Percentiles rank a stretch among this genome's conserved stretches.
Evolutionary conservation across 2,113 vertebrate genomes (phyloP).

Genomic region (Syngnathus scovelli): DNA sequence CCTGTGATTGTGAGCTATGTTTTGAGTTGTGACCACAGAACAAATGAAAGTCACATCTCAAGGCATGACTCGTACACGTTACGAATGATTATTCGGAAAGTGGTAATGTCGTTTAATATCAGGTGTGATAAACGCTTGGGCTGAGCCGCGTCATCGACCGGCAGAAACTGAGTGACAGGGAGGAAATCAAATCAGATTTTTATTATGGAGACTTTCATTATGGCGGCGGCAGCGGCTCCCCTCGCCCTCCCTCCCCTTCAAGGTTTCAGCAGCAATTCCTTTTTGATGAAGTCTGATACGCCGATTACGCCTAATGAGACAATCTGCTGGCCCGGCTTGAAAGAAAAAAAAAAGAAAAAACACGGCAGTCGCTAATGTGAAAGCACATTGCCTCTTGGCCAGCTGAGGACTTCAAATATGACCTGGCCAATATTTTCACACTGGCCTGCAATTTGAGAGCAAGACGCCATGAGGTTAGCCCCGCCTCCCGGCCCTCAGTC

Average conservation of each 20-base stretch:
- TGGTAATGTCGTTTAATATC: too few species aligned
- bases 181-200: constrained; percentile 25
- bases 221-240: constrained; percentile 1
- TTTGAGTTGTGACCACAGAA: too few species aligned
- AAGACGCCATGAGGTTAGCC: not conserved
- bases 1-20: too few species aligned
- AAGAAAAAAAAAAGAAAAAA: not conserved
- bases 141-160: constrained; percentile 9
- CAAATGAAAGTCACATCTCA: not conserved
- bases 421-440: not conserved
- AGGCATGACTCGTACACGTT: too few species aligned
- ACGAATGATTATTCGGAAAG: not conserved
- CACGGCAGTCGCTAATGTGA: constrained; percentile 16
- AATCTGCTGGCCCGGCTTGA: constrained; percentile 37
- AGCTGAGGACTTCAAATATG: constrained; percentile 2
- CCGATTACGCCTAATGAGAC: constrained; percentile 48
- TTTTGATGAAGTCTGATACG: constrained; percentile 45
- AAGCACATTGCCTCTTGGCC: constrained; percentile 19
- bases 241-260: constrained; percentile 12
- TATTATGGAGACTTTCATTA: constrained; percentile 19
- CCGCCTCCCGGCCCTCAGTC: too few species aligned
- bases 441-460: not conserved
- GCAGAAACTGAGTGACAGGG: constrained; percentile 25
- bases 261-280: constrained; percentile 22
- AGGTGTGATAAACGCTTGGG: constrained; percentile 13